Evolutionary conservation across 2,888 invertebrate genomes (phyloP).

Genomic region (Ophion ventricosus): DNA sequence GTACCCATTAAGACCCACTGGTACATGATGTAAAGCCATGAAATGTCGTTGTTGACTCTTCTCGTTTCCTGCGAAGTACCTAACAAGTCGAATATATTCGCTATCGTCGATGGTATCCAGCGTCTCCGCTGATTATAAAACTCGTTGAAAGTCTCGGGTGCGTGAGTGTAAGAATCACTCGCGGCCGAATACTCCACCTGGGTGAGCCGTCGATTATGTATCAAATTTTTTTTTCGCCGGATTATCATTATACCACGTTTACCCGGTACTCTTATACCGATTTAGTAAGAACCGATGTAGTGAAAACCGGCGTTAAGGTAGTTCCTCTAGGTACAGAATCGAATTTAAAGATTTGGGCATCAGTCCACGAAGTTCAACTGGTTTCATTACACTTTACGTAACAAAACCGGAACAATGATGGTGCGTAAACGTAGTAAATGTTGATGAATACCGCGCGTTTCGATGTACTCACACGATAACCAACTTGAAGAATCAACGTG

Average conservation of each 20-base stretch:
- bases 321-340: too few species aligned
- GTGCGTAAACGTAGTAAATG: background rate
- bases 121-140: slow-evolving; percentile 97
- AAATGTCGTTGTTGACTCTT: slow-evolving; percentile 94
- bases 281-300: too few species aligned
- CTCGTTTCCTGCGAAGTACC: slow-evolving; percentile 91
- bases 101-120: slow-evolving; percentile 98
- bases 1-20: slow-evolving; percentile 88
- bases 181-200: slow-evolving; percentile 96
- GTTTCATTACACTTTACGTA: too few species aligned
- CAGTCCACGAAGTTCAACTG: too few species aligned
- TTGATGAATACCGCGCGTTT: background rate
- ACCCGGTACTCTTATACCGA: too few species aligned
- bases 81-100: slow-evolving; percentile 95
- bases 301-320: too few species aligned
- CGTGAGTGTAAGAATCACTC: slow-evolving; percentile 97
- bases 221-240: too few species aligned
- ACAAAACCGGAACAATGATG: too few species aligned
- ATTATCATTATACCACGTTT: too few species aligned
- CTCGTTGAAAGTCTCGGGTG: slow-evolving; percentile 95
- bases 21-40: slow-evolving; percentile 90
- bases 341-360: too few species aligned
- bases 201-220: background rate
- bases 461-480: slow-evolving; percentile 87
- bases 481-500: slow-evolving; percentile 94